These are phyloP conservation scores for Periophthalmus magnuspinnatus DNA, from an alignment of 2,797 vertebrate genomes.

Conservation along the genomic window DNA sequence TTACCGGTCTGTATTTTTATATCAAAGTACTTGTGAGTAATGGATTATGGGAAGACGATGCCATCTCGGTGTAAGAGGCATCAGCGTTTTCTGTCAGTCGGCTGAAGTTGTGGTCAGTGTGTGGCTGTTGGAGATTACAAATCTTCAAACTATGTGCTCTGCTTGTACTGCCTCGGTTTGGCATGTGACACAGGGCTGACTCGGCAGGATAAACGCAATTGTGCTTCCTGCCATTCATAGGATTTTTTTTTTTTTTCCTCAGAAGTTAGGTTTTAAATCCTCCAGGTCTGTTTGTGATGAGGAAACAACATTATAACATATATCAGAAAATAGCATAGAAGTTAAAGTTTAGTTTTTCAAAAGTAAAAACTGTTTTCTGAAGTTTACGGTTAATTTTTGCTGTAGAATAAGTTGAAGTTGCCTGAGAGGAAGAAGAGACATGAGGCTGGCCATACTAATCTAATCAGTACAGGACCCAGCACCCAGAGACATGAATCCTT, in stretches of 20 bases:
- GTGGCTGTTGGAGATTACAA: slow-evolving; percentile 65
- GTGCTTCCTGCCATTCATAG: slow-evolving; percentile 23
- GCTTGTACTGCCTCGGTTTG: slow-evolving; percentile 39
- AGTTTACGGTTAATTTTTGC: too few relatives aligned
- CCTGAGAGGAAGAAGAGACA: too few relatives aligned
- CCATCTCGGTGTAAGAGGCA: slow-evolving; percentile 38
- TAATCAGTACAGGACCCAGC: too few relatives aligned
- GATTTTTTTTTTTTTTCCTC: not conserved
- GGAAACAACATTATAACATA: too few relatives aligned
- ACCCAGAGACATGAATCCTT: too few relatives aligned
- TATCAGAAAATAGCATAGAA: too few relatives aligned
- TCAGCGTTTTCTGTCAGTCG: slow-evolving; percentile 60
- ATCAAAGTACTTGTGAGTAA: not conserved
- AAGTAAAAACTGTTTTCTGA: too few relatives aligned
- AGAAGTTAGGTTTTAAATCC: not conserved
- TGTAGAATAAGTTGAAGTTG: too few relatives aligned
- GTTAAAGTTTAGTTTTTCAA: too few relatives aligned
- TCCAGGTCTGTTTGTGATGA: too few relatives aligned
- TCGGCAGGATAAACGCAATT: slow-evolving; percentile 30
- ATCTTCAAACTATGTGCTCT: slow-evolving; percentile 50
- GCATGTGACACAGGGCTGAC: slow-evolving; percentile 74
- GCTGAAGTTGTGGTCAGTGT: slow-evolving; percentile 49
- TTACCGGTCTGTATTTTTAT: not conserved
- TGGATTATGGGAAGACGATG: slow-evolving; percentile 47
- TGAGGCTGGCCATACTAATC: too few relatives aligned